Evolutionary conservation across 2,113 vertebrate species (phyloP).

Genomic region (Toxotes jaculatrix): DNA sequence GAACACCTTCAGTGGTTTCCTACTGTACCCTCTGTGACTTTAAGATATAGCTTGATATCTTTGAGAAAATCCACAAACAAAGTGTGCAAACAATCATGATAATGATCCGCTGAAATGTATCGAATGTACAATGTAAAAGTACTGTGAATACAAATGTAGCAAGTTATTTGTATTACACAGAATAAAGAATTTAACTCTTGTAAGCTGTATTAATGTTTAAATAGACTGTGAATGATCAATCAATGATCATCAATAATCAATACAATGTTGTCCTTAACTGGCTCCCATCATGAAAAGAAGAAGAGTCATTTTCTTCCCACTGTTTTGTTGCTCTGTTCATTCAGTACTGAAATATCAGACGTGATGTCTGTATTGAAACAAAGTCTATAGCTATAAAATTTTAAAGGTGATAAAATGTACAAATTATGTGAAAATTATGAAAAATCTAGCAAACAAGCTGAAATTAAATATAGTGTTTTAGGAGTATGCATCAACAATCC

Average conservation of each 20-base stretch:
- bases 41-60: not conserved
- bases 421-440: not conserved
- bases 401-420: not conserved
- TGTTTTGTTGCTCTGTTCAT: not conserved
- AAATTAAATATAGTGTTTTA: not conserved
- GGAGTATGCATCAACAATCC: not conserved
- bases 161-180: no score
- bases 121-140: not conserved
- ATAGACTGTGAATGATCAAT: not conserved
- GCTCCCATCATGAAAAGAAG: not conserved
- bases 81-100: not conserved
- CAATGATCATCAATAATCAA: not conserved
- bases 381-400: not conserved
- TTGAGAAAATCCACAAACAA: not conserved
- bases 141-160: no score
- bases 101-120: not conserved
- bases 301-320: no score
- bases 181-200: not conserved
- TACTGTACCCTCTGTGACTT: not conserved
- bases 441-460: not conserved
- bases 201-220: not conserved
- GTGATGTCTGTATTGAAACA: not conserved
- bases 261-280: not conserved
- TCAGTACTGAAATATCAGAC: not conserved
- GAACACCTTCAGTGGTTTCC: constrained; percentile 29